phyloP scores from a whole-genome alignment of 2,888 invertebrate species.

The Coenonympha glycerion region DNA sequence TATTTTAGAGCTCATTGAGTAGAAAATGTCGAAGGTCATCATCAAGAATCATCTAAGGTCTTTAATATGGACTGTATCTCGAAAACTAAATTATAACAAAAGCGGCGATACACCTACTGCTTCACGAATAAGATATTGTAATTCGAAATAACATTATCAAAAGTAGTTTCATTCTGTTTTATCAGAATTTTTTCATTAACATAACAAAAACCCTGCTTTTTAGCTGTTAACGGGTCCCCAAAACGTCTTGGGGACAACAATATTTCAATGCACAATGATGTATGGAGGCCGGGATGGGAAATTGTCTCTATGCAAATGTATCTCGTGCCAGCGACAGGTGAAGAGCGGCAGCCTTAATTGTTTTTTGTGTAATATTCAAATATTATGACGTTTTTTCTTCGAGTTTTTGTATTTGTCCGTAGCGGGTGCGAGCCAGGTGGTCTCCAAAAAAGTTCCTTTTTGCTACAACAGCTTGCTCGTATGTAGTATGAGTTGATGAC shows the following conservation, averaged over 20 bases:
- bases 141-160: background rate
- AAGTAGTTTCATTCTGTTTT: background rate
- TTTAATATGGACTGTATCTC: too few species aligned
- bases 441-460: conserved; percentile 58
- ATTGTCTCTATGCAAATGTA: conserved; percentile 71
- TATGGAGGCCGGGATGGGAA: conserved; percentile 37
- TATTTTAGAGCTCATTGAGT: too few species aligned
- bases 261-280: conserved; percentile 23
- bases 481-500: conserved; percentile 21
- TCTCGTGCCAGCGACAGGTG: conserved; percentile 74
- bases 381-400: conserved; percentile 68
- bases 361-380: conserved; percentile 76
- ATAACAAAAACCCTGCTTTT: conserved; percentile 31
- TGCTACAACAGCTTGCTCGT: conserved; percentile 58
- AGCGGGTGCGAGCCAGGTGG: conserved; percentile 73
- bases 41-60: too few species aligned
- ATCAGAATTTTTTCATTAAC: conserved; percentile 12
- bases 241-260: conserved; percentile 25
- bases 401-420: conserved; percentile 54
- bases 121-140: background rate
- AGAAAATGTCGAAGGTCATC: too few species aligned
- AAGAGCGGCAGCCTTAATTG: conserved; percentile 72
- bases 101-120: too few species aligned
- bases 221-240: conserved; percentile 13
- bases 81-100: too few species aligned